phyloP scores from a whole-genome alignment of 2,888 invertebrate species.

The Agrochola circellaris region DNA sequence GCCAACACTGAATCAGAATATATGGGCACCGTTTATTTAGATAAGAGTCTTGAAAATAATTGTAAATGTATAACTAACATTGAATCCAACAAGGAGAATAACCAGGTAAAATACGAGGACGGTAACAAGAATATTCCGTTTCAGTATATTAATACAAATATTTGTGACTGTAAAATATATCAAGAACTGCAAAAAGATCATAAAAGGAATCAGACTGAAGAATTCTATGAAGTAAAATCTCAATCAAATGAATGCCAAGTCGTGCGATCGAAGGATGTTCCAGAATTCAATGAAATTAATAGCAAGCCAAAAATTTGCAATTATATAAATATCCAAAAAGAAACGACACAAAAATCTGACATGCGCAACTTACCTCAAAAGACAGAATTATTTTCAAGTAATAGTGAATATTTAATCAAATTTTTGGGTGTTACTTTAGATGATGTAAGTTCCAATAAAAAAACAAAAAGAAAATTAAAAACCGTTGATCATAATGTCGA shows the following conservation, averaged over 20 bases:
- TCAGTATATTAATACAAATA: slow-evolving; percentile 69
- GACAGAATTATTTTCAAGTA: slow-evolving; percentile 59
- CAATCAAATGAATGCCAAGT: slow-evolving; percentile 31
- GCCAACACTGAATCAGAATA: slow-evolving; percentile 78
- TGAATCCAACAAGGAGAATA: slow-evolving; percentile 34
- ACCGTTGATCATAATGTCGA: neutral
- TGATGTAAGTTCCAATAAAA: slow-evolving; percentile 63
- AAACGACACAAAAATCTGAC: slow-evolving; percentile 29
- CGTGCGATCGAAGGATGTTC: slow-evolving; percentile 1
- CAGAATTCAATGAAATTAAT: slow-evolving; percentile 10
- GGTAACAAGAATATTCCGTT: slow-evolving; percentile 49
- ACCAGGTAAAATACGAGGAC: slow-evolving; percentile 28
- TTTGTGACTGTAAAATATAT: slow-evolving; percentile 67
- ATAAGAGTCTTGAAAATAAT: slow-evolving; percentile 78
- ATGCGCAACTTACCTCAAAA: slow-evolving; percentile 50
- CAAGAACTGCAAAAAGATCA: slow-evolving; percentile 43
- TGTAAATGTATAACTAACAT: slow-evolving; percentile 69
- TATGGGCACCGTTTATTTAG: slow-evolving; percentile 80
- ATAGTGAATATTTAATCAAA: slow-evolving; percentile 78
- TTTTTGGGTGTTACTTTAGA: slow-evolving; percentile 85
- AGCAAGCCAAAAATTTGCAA: slow-evolving; percentile 12
- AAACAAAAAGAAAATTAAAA: slow-evolving; percentile 30
- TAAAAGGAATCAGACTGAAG: slow-evolving; percentile 36
- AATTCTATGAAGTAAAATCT: slow-evolving; percentile 22
- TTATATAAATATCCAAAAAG: slow-evolving; percentile 14